Conservation (phyloP, 1,140 invertebrate genomes). For the Listronotus bonariensis region DNA sequence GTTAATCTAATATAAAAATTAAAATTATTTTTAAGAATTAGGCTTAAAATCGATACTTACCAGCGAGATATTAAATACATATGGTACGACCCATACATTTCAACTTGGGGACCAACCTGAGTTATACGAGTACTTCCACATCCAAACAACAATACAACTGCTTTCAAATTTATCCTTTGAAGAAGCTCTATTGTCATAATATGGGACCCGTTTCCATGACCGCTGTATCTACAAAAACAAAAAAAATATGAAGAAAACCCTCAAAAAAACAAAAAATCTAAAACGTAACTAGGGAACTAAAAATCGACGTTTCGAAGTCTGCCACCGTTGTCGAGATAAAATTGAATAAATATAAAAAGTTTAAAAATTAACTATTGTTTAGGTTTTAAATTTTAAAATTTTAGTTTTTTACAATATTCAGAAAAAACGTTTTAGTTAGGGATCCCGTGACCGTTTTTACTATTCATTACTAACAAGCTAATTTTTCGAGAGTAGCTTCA, state of each 20-base stretch:
- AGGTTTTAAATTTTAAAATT: no score
- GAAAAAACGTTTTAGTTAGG: no score
- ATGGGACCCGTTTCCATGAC: constrained; percentile 77
- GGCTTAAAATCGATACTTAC: constrained; percentile 53
- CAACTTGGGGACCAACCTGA: constrained; percentile 62
- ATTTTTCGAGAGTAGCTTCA: no score
- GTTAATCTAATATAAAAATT: background rate
- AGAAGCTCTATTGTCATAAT: constrained; percentile 66
- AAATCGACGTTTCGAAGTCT: no score
- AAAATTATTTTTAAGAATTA: background rate
- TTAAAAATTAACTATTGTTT: no score
- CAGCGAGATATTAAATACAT: constrained; percentile 72
- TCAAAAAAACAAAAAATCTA: no score
- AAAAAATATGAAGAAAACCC: background rate
- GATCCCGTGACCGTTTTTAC: no score
- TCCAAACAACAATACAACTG: constrained; percentile 72
- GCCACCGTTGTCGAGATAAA: no score
- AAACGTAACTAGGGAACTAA: no score
- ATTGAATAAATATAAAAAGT: no score
- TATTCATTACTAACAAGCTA: no score
- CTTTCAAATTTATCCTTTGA: constrained; percentile 62
- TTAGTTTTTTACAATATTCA: no score
- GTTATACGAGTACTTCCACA: constrained; percentile 71
- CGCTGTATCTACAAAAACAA: constrained; percentile 65
- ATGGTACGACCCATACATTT: constrained; percentile 68